Evolutionary conservation across 2,113 vertebrate species (phyloP).

Genomic region (Mustela nigripes): DNA sequence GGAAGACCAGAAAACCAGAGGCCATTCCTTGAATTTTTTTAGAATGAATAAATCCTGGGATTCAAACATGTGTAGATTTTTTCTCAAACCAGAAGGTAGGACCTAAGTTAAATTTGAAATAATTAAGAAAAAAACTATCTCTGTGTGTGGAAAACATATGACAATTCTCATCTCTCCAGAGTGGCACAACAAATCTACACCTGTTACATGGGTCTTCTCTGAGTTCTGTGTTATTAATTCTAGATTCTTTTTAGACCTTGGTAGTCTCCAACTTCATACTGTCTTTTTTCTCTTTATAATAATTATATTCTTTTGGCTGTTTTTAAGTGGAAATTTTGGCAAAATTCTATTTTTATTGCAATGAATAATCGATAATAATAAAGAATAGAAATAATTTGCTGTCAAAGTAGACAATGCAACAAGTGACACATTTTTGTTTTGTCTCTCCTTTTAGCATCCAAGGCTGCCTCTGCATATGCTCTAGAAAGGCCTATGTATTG

Average conservation of each 20-base stretch:
- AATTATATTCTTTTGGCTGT: not conserved
- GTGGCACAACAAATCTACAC: not conserved
- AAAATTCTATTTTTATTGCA: conserved; percentile 44
- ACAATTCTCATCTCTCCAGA: not conserved
- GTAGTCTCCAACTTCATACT: not conserved
- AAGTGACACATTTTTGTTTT: not conserved
- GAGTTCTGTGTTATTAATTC: not conserved
- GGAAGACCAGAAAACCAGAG: not conserved
- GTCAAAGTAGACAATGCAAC: fast-evolving
- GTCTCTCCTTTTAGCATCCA: not conserved
- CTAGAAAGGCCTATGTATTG: not conserved
- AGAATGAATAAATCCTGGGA: not conserved
- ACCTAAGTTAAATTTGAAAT: not conserved
- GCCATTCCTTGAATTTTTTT: not conserved
- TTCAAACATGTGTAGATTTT: not conserved
- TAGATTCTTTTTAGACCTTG: not conserved
- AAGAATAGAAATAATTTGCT: not conserved
- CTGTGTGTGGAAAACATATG: not conserved
- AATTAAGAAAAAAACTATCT: not conserved
- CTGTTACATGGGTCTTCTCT: not conserved
- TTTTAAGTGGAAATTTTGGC: conserved; percentile 46
- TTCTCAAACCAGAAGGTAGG: not conserved
- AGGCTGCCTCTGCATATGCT: not conserved
- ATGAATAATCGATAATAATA: not conserved
- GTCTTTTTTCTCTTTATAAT: conserved; percentile 44